phyloP scores from a whole-genome alignment of 1,140 invertebrate genomes.

The Colletes gigas region DNA sequence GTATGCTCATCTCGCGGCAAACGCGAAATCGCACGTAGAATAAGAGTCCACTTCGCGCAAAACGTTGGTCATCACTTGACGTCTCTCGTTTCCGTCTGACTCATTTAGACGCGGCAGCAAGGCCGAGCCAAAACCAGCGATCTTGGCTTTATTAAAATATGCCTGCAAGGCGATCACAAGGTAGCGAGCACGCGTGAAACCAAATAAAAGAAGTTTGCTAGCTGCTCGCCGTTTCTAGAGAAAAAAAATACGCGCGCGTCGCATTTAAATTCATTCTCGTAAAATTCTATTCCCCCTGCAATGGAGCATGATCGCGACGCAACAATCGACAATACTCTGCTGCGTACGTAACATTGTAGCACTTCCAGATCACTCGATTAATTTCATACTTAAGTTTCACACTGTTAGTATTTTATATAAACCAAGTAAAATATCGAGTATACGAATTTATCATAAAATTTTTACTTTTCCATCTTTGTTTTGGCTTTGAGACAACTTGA shows the following conservation, averaged over 20 bases:
- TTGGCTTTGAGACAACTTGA: too few relatives aligned
- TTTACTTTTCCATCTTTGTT: too few relatives aligned
- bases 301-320: background rate
- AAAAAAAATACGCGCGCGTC: background rate
- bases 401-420: too few relatives aligned
- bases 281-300: conserved; percentile 7
- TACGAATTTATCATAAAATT: too few relatives aligned
- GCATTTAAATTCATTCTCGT: conserved; percentile 27
- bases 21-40: conserved; percentile 39
- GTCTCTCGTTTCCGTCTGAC: conserved; percentile 63
- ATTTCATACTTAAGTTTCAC: too few relatives aligned
- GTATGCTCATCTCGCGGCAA: background rate
- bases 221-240: background rate
- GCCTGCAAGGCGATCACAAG: conserved; percentile 43
- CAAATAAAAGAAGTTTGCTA: conserved; percentile 22
- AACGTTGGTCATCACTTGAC: conserved; percentile 54
- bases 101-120: conserved; percentile 58
- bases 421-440: too few relatives aligned
- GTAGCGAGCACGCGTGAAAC: conserved; percentile 19
- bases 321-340: background rate
- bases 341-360: too few relatives aligned
- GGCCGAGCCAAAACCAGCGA: conserved; percentile 61
- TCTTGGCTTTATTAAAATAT: conserved; percentile 61
- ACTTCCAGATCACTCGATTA: too few relatives aligned
- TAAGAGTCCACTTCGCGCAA: conserved; percentile 38